Conservation (phyloP, 2,113 vertebrate species). For the Daphoenositta chrysoptera region DNA sequence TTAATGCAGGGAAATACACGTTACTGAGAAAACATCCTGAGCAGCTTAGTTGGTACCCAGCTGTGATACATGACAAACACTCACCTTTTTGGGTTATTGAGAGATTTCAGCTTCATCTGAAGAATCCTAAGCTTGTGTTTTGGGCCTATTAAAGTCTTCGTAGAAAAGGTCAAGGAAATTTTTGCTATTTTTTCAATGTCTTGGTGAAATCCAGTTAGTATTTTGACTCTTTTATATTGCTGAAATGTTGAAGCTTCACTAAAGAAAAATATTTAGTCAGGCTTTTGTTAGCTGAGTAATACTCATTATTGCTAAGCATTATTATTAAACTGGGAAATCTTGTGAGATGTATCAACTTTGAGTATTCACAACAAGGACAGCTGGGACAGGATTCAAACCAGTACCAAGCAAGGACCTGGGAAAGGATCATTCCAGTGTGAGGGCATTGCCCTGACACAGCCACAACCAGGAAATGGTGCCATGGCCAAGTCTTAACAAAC, state of each 20-base stretch:
- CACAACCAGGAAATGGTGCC: background rate
- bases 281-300: background rate
- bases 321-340: background rate
- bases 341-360: background rate
- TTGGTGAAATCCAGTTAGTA: constrained; percentile 80
- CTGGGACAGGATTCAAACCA: background rate
- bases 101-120: constrained; percentile 75
- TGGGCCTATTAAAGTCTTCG: constrained; percentile 78
- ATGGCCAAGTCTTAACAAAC: background rate
- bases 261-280: background rate
- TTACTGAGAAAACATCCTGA: background rate
- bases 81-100: constrained; percentile 78
- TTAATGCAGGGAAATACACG: background rate
- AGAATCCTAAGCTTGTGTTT: constrained; percentile 82
- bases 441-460: background rate
- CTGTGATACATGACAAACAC: background rate
- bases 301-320: background rate
- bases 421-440: background rate
- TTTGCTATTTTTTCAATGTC: constrained; percentile 79
- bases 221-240: constrained; percentile 78
- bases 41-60: background rate
- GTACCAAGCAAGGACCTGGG: background rate
- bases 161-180: constrained; percentile 81
- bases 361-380: background rate
- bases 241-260: constrained; percentile 81